Percentiles rank a stretch among this genome's conserved stretches.
These are phyloP conservation scores for Copidosoma aretas DNA, from an alignment of 2,888 invertebrate genomes.

Conservation along the genomic window DNA sequence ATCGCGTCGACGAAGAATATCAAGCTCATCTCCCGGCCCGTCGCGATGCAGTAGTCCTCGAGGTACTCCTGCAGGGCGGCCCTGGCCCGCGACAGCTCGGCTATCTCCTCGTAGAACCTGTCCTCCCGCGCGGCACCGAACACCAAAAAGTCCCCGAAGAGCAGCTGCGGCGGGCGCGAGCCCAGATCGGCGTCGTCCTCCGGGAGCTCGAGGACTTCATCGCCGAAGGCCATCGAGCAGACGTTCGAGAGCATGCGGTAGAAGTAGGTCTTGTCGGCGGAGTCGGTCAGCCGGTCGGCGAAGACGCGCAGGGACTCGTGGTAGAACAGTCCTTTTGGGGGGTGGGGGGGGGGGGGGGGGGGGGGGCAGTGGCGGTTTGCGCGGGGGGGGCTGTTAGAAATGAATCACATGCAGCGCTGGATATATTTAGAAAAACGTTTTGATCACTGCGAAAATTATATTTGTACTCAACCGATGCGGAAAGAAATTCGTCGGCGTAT, in stretches of 20 bases:
- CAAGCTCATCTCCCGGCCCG: slow-evolving; percentile 80
- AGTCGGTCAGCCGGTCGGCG: slow-evolving; percentile 85
- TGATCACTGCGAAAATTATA: too few relatives aligned
- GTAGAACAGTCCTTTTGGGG: slow-evolving; percentile 86
- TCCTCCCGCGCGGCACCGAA: slow-evolving; percentile 76
- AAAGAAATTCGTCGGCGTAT: too few relatives aligned
- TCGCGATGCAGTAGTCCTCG: slow-evolving; percentile 81
- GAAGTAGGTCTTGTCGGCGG: slow-evolving; percentile 82
- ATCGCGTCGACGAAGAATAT: slow-evolving; percentile 90
- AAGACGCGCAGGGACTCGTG: slow-evolving; percentile 92
- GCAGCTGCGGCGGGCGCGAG: slow-evolving; percentile 70
- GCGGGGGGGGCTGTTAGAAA: too few relatives aligned
- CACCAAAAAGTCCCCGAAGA: slow-evolving; percentile 87
- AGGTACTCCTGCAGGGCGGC: slow-evolving; percentile 77
- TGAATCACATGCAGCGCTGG: too few relatives aligned
- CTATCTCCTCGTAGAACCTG: slow-evolving; percentile 82
- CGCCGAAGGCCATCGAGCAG: slow-evolving; percentile 71
- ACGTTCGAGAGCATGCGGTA: slow-evolving; percentile 74
- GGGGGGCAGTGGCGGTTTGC: too few relatives aligned
- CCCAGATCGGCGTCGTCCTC: slow-evolving; percentile 65
- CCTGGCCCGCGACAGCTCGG: slow-evolving; percentile 75
- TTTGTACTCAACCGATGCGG: too few relatives aligned
- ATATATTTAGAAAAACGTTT: too few relatives aligned
- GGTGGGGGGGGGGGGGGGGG: too few relatives aligned
- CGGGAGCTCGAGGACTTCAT: slow-evolving; percentile 69